These are phyloP conservation scores for Malurus melanocephalus DNA, from an alignment of 2,113 vertebrate species.

Conservation along the genomic window DNA sequence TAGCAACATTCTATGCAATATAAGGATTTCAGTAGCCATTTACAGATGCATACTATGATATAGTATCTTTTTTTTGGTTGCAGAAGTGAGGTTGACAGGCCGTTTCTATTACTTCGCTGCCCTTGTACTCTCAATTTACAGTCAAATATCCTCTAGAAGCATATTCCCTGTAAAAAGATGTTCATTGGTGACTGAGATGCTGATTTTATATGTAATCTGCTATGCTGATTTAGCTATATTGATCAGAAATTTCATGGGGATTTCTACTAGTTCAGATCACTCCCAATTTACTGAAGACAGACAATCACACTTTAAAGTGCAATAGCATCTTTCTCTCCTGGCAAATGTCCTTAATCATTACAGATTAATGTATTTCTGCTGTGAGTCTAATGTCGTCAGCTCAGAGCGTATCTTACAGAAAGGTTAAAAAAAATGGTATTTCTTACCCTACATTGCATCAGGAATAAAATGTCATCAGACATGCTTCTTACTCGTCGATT, in stretches of 20 bases:
- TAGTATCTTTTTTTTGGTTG: not conserved
- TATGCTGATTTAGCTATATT: not conserved
- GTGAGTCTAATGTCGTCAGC: not conserved
- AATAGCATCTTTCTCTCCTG: not conserved
- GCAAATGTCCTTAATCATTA: not conserved
- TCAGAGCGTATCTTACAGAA: not conserved
- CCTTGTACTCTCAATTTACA: not conserved
- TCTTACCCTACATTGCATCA: conserved; percentile 83
- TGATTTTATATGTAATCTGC: not conserved
- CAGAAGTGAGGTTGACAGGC: conserved; percentile 1
- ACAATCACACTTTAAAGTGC: not conserved
- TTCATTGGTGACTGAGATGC: not conserved
- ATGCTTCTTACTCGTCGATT: conserved; percentile 77
- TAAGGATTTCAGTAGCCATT: not conserved
- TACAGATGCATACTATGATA: not conserved
- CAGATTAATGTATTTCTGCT: not conserved
- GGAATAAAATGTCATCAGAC: conserved; percentile 77
- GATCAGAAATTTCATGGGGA: not conserved
- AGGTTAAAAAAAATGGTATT: not conserved
- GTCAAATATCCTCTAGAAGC: conserved; percentile 7
- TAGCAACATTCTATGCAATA: not conserved
- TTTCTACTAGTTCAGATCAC: conserved; percentile 3
- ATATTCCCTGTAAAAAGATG: not conserved
- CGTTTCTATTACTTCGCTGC: not conserved
- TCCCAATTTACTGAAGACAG: not conserved